A percentile compares a stretch with the other conserved stretches of the same genome.
Evolutionary conservation across 2,888 invertebrate genomes (phyloP).

Genomic region (Aplocera efformata): DNA sequence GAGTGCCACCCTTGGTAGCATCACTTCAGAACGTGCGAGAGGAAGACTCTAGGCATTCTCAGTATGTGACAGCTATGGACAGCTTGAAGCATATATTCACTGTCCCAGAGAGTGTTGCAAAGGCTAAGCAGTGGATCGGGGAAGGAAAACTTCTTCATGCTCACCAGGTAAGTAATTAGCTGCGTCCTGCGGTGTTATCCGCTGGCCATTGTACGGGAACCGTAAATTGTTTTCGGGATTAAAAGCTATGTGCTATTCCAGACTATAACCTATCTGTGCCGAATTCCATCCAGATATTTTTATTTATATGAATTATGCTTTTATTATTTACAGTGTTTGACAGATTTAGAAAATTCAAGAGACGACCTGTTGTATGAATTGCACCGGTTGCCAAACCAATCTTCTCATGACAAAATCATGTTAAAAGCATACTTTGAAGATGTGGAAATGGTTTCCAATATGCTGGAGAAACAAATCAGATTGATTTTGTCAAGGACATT

Average conservation of each 20-base stretch:
- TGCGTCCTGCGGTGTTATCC: too few relatives aligned
- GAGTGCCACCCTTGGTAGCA: slow-evolving; percentile 89
- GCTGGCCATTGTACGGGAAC: background rate
- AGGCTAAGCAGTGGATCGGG: slow-evolving; percentile 95
- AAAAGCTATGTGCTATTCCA: too few relatives aligned
- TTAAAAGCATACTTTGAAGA: slow-evolving; percentile 97
- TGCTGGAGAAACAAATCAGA: slow-evolving; percentile 94
- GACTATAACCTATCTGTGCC: too few relatives aligned
- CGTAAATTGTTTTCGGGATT: too few relatives aligned
- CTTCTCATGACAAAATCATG: slow-evolving; percentile 93
- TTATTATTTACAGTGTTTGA: slow-evolving; percentile 88
- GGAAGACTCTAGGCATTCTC: slow-evolving; percentile 97
- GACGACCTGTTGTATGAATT: slow-evolving; percentile 97
- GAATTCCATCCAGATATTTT: too few relatives aligned
- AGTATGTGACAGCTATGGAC: slow-evolving; percentile 98
- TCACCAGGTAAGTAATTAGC: slow-evolving; percentile 88
- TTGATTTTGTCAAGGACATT: slow-evolving; percentile 93
- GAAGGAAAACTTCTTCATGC: slow-evolving; percentile 97
- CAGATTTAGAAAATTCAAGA: slow-evolving; percentile 97
- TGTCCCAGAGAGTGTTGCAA: slow-evolving; percentile 96
- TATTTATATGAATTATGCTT: too few relatives aligned
- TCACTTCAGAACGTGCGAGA: slow-evolving; percentile 92
- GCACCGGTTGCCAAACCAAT: slow-evolving; percentile 95
- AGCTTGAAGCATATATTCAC: slow-evolving; percentile 99
- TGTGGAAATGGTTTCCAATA: slow-evolving; percentile 93